Evolutionary conservation across 2,797 vertebrate species (phyloP).

Genomic region (Pelochelys cantorii): DNA sequence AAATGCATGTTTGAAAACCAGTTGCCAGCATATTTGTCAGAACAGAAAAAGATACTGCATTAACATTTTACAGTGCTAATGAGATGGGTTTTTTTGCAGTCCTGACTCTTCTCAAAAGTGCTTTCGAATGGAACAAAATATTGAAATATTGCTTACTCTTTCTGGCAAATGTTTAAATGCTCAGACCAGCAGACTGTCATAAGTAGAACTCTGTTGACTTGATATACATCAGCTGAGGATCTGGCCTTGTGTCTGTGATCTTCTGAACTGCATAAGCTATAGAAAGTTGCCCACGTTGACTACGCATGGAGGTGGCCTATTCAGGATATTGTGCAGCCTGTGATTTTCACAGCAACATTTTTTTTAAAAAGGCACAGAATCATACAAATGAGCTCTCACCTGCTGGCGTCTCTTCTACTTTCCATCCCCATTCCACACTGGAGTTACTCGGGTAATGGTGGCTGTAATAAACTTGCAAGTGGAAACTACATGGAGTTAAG

Average conservation of each 20-base stretch:
- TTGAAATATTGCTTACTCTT: neutral
- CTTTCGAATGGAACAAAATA: neutral
- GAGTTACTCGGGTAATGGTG: neutral
- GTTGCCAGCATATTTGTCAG: neutral
- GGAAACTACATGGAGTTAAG: neutral
- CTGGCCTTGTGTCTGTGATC: neutral
- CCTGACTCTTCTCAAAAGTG: neutral
- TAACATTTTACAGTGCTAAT: conserved; percentile 16
- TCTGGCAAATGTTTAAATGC: neutral
- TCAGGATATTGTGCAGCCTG: neutral
- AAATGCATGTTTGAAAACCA: neutral
- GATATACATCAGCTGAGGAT: neutral
- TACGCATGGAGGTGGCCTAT: neutral
- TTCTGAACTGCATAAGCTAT: neutral
- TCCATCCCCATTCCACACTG: neutral
- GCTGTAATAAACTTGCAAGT: neutral
- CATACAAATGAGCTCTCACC: neutral
- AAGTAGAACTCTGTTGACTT: neutral
- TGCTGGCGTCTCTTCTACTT: neutral
- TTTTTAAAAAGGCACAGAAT: neutral
- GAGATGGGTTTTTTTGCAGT: neutral
- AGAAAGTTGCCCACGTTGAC: neutral
- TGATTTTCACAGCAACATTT: neutral
- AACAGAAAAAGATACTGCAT: conserved; percentile 12
- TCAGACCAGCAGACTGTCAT: neutral